Percentiles rank a stretch among this genome's conserved stretches.
Evolutionary conservation across 2,113 vertebrate species (phyloP).

Genomic region (Prunella himalayana): DNA sequence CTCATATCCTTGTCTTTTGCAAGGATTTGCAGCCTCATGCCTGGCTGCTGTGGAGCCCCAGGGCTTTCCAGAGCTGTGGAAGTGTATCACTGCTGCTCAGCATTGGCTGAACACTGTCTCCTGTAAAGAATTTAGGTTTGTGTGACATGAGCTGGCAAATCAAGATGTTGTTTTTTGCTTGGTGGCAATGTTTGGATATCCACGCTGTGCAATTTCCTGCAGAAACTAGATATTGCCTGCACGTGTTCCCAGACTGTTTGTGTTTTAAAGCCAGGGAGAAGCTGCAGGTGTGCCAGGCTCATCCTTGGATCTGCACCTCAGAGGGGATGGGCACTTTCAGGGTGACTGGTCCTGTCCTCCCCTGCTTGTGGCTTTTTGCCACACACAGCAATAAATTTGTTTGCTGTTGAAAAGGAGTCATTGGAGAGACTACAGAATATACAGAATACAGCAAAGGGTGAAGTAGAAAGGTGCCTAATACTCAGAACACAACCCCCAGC

Average conservation of each 20-base stretch:
- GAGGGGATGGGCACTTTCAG: neutral
- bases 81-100: neutral
- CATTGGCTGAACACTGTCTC: fast-evolving
- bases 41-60: neutral
- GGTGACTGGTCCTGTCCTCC: neutral
- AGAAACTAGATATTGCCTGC: neutral
- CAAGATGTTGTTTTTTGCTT: neutral
- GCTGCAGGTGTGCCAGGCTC: neutral
- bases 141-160: neutral
- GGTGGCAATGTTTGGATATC: neutral
- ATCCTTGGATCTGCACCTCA: neutral
- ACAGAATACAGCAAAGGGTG: neutral
- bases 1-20: fast-evolving
- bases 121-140: neutral
- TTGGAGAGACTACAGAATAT: neutral
- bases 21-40: neutral
- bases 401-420: neutral
- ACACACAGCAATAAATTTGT: neutral
- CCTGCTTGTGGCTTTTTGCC: neutral
- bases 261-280: neutral
- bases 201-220: neutral
- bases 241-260: fast-evolving
- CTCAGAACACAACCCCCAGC: neutral
- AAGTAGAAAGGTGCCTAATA: neutral
- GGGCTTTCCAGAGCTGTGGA: neutral